Base-by-base conservation (phyloP, 2,888 invertebrate species). In the Hybos culiciformis region DNA sequence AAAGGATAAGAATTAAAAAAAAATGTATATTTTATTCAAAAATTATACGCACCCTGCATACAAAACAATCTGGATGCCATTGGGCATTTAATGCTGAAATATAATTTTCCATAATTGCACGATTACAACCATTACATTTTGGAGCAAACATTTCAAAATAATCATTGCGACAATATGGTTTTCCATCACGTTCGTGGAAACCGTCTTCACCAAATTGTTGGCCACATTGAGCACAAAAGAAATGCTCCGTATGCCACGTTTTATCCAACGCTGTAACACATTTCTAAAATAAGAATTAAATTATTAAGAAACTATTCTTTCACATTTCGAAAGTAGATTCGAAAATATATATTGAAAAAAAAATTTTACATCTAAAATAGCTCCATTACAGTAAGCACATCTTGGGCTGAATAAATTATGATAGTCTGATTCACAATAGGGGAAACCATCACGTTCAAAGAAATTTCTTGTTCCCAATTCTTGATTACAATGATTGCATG, bases 1-100 rank as follows among this genome's bases (percentile, higher is more conserved):
- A 8, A 43, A 61, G n/a, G n/a, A n/a, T n/a, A 67, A 68, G 29
- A 33, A 6, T 34, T 24, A 21, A 36, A 34, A 7, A 42, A 39
- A 31, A 40, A 17, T 19, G 14, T 36, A 20, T 31, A 33, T 32
- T 43, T 34, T 40, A 45, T 18, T 15, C 5, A 38, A 18, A 26
- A 14, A 37, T 5, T 24, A 4, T 33, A 70, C 87, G 75, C 77
- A 97, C 96, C 83, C 92, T 82, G 77, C 97, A 97, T 52, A 94
- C 92, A 72, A 97, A 97, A 70, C 97, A 97, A 62, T 94, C 90
- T 9, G 96, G 84, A 69, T 97, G 97, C 96, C 97, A 97, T 67
- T 97, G 94, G 51, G 87, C 83, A 70, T 91, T 92, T 53, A 97
- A 75, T 41, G 96, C 97, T 23, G 94, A 93, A 65, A 97, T 94